Evolutionary conservation across 2,888 invertebrate species (phyloP).

Genomic region (Ephialtes manifestator): DNA sequence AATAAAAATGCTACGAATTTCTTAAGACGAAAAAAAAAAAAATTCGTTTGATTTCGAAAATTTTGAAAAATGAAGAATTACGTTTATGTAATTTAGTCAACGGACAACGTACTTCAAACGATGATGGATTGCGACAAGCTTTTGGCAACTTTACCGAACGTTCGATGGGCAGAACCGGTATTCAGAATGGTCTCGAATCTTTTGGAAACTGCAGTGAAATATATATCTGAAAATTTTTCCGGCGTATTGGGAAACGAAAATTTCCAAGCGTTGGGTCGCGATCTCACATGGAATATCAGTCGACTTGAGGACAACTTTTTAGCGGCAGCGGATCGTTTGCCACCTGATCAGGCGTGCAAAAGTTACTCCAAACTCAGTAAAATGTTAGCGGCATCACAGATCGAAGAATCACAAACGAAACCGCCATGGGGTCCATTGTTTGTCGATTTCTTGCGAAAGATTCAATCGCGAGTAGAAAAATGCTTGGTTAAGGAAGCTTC

Average conservation of each 20-base stretch:
- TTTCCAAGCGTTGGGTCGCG: conserved; percentile 90
- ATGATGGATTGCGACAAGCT: conserved; percentile 94
- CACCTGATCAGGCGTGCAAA: conserved; percentile 94
- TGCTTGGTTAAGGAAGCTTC: conserved; percentile 91
- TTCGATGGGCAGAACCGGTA: conserved; percentile 94
- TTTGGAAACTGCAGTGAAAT: conserved; percentile 93
- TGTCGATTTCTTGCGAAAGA: conserved; percentile 88
- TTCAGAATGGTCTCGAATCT: conserved; percentile 93
- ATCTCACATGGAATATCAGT: conserved; percentile 91
- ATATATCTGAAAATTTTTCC: conserved; percentile 92
- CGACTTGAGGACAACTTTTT: conserved; percentile 93
- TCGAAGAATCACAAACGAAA: conserved; percentile 84
- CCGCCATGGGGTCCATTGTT: conserved; percentile 87
- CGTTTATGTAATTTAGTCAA: conserved; percentile 87
- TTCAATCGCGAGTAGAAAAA: conserved; percentile 90
- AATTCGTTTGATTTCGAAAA: not conserved
- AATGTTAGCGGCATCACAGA: conserved; percentile 80
- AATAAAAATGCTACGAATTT: no score
- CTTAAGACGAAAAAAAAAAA: no score
- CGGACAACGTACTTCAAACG: conserved; percentile 93
- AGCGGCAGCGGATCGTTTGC: conserved; percentile 92
- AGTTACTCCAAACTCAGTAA: conserved; percentile 88
- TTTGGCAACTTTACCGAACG: conserved; percentile 91
- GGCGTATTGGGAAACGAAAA: conserved; percentile 90
- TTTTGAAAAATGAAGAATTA: not conserved